phyloP scores from a whole-genome alignment of 1,140 invertebrate species.

The Drosophila bocki region DNA sequence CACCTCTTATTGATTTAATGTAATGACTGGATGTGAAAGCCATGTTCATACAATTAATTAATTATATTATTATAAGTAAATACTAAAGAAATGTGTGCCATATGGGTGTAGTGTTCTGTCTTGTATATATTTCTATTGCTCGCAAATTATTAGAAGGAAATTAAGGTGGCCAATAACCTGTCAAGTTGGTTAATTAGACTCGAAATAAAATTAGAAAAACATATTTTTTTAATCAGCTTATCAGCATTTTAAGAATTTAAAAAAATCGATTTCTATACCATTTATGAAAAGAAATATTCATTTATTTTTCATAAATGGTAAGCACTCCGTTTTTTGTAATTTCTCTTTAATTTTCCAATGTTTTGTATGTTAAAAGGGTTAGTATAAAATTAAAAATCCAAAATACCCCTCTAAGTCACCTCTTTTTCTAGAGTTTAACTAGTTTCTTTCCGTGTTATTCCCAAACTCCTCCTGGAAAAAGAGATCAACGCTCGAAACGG shows the following conservation, averaged over 20 bases:
- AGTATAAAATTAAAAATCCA: not conserved
- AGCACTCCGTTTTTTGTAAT: not conserved
- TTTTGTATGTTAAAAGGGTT: not conserved
- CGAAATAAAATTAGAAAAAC: too few species aligned
- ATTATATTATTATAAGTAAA: not conserved
- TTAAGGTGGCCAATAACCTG: too few species aligned
- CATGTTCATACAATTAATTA: not conserved
- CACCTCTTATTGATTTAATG: not conserved
- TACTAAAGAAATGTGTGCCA: not conserved
- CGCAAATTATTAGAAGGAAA: not conserved
- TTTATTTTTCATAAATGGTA: not conserved
- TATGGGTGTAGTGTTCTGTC: not conserved
- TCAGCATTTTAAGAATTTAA: not conserved
- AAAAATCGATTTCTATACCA: not conserved
- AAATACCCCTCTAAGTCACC: not conserved
- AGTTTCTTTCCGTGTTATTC: constrained; percentile 10
- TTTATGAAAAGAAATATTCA: not conserved
- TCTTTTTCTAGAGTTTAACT: not conserved
- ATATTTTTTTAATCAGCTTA: not conserved
- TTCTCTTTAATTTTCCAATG: not conserved
- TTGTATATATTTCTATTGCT: not conserved
- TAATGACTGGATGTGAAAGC: not conserved
- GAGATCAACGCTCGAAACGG: constrained; percentile 14
- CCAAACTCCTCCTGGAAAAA: not conserved
- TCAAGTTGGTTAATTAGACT: too few species aligned